A percentile compares a stretch with the other conserved stretches of the same genome.
These are phyloP conservation scores for Pinctada fucata DNA, from an alignment of 2,888 invertebrate genomes.

Conservation along the genomic window DNA sequence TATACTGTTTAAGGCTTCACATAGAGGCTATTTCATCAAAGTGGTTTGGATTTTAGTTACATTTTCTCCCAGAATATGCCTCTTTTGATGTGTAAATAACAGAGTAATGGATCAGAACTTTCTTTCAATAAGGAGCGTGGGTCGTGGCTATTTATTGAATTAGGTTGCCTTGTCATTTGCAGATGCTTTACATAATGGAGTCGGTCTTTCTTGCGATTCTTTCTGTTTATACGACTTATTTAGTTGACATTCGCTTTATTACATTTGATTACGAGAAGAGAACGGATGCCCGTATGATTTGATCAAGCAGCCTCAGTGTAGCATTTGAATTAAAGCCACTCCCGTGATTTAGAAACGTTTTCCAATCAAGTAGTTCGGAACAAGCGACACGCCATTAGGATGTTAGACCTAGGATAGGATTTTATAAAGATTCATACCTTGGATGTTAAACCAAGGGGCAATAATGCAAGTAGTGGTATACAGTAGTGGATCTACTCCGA, in stretches of 20 bases:
- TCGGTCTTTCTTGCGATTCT: background rate
- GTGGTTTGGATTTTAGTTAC: background rate
- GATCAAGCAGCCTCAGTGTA: background rate
- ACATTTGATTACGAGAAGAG: background rate
- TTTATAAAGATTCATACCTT: too few relatives aligned
- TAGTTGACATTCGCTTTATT: constrained; percentile 1
- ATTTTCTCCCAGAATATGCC: background rate
- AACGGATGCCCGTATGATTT: background rate
- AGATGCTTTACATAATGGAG: background rate
- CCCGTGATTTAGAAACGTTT: background rate
- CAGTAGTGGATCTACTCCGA: constrained; percentile 67
- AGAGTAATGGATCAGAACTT: background rate
- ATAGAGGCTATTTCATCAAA: background rate
- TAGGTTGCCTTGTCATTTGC: background rate
- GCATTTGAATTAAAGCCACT: background rate
- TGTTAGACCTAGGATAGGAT: too few relatives aligned
- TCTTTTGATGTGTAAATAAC: constrained; percentile 1
- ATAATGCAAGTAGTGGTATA: constrained; percentile 65
- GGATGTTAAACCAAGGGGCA: too few relatives aligned
- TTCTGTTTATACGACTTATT: background rate
- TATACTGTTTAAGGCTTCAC: background rate
- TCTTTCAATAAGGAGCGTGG: constrained; percentile 3
- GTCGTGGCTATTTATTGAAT: background rate
- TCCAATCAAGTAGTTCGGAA: background rate
- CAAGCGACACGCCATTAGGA: too few relatives aligned